Evolutionary conservation across 2,888 invertebrate genomes (phyloP), one percentile per base, ranked within the genome.

Genomic region (Timandra comae): DNA sequence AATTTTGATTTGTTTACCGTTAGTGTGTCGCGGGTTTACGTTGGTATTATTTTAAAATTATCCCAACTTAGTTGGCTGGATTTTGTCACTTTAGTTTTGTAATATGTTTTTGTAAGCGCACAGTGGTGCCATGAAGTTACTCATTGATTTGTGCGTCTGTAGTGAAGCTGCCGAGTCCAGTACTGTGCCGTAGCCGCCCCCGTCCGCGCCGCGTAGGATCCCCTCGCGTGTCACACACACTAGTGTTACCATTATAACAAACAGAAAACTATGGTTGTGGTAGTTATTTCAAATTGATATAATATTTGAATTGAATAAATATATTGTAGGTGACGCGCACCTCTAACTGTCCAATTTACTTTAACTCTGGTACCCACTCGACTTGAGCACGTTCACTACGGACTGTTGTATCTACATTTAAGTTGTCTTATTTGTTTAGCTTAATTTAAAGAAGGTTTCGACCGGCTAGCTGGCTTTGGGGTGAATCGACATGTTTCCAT

Each of bases 191-290:
- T 16, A 16, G 16, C 16, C 16, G 16, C 16, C 42, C 60, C 60
- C 41, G 51, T 52, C 43, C 38, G 26, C 25, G 39, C 40, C 43
- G 36, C 22, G 50, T 70, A 74, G 69, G 46, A 46, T 49, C 49
- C 54, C 43, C 37, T 41, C 43, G 47, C 63, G 55, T 72, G 75
- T 70, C 73, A 63, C 71, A 52, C 16, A 16, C 16, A 36, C 39
- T 78, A 80, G 72, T 57, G 65, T 78, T 80, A 72, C 77, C 80
- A 69, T 66, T 56, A 62, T 66, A 22, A 40, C 24, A 76, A 70
- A 72, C 76, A 63, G 73, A 76, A 73, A 79, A 75, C 67, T 67
- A 82, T 78, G 84, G 84, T 85, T 85, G 84, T 85, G 84, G 79
- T 85, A 85, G 84, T 71, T 81, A 79, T 72, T 77, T 74, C 70